phyloP scores from a whole-genome alignment of 2,888 invertebrate species.

The Bembecia ichneumoniformis region DNA sequence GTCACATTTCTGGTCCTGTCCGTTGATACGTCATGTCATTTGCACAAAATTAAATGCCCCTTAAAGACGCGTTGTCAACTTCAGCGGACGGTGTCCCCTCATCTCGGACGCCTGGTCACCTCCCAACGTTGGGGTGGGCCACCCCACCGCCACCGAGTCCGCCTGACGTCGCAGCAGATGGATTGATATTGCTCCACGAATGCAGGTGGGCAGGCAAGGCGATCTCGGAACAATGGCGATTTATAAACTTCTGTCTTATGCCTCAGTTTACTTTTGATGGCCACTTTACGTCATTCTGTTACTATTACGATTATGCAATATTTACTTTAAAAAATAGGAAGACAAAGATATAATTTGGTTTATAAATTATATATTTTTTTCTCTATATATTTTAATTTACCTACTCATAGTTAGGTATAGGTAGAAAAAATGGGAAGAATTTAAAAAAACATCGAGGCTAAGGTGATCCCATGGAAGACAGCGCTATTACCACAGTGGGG shows the following conservation, averaged over 20 bases:
- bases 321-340: no score
- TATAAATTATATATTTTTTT: no score
- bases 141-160: slow-evolving; percentile 12
- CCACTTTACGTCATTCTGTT: background rate
- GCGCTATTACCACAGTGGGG: no score
- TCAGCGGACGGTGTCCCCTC: slow-evolving; percentile 17
- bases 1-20: background rate
- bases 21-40: slow-evolving; percentile 41
- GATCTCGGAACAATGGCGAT: slow-evolving; percentile 57
- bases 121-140: slow-evolving; percentile 8
- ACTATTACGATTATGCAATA: background rate
- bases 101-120: slow-evolving; percentile 13
- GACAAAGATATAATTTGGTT: no score
- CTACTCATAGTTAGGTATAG: no score
- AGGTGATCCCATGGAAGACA: no score
- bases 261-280: slow-evolving; percentile 10
- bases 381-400: no score
- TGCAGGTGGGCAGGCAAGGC: slow-evolving; percentile 54
- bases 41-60: slow-evolving; percentile 65
- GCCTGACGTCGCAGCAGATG: slow-evolving; percentile 38
- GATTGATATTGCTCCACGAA: slow-evolving; percentile 61
- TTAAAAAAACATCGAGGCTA: no score
- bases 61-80: slow-evolving; percentile 48
- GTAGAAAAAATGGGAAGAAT: no score
- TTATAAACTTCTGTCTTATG: slow-evolving; percentile 41